Conservation (phyloP, 2,113 vertebrate genomes). For the Henicopernis longicauda region DNA sequence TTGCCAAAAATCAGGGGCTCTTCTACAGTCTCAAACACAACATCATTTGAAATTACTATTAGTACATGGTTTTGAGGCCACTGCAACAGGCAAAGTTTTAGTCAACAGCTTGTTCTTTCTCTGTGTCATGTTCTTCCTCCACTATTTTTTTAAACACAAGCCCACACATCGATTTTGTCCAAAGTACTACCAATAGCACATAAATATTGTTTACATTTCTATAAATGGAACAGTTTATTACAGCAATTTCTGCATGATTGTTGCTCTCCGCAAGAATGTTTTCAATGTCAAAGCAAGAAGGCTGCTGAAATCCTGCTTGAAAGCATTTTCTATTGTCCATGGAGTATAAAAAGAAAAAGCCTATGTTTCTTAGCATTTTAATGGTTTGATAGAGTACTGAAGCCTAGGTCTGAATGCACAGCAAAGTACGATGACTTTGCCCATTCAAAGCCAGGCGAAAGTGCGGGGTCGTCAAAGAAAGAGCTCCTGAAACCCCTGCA, state of each 20-base stretch:
- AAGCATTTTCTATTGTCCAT: neutral
- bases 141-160: neutral
- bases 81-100: neutral
- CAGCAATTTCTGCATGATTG: neutral
- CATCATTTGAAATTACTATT: neutral
- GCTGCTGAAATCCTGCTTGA: neutral
- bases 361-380: neutral
- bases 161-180: neutral
- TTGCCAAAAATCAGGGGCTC: neutral
- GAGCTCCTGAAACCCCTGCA: neutral
- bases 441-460: rapidly evolving
- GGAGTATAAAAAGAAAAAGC: neutral
- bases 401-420: neutral
- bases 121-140: neutral
- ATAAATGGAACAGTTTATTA: neutral
- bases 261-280: neutral
- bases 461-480: rapidly evolving
- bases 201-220: neutral
- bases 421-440: neutral
- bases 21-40: neutral
- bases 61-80: neutral
- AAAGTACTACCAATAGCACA: neutral
- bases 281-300: neutral
- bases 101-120: neutral
- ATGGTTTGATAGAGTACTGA: neutral